Evolutionary conservation across 2,888 invertebrate genomes (phyloP), one percentile per base, ranked within the genome.

Genomic region (Tachina fera): DNA sequence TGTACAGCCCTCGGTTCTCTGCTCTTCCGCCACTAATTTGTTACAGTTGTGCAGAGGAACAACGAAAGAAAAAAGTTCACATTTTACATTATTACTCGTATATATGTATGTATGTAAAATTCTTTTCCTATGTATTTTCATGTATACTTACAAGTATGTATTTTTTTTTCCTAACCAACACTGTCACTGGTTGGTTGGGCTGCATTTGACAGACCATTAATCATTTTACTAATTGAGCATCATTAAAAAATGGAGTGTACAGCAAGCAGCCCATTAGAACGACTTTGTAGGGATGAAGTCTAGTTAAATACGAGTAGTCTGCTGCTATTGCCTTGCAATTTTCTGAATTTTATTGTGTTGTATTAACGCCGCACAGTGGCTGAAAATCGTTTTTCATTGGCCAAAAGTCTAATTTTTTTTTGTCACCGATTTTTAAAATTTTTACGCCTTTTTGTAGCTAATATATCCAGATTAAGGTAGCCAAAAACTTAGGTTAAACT

Each of bases 201-300:
- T 91, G 91, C 89, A 90, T 89, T 90, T 91, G 91, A 91, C 91
- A 91, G 89, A 90, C 89, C 91, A 91, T 91, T 91, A 91, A 91
- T 91, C 91, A 91, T 90, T 89, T 88, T 89, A 89, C 91, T 91
- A 91, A 91, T 91, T 91, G 91, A 89, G 91, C 89, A 90, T 91
- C 91, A 91, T 91, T 91, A 91, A 90, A 91, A 82, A 76, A 84
- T 67, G 31, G 16, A 68, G 22, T 60, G 45, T 51, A 43, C 43
- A 74, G 14, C 39, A 10, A 31, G 31, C 13, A 56, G 19, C 53
- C 53, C 53, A 65, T 31, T 39, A 41, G 45, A 56, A 45, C 4
- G n/a, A 19, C 56, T 14, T 60, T 14, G 61, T 63, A 56, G 70
- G 68, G 61, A 75, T 82, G 70, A 63, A 67, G 51, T 56, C 45